Evolutionary conservation across 1,140 invertebrate genomes (phyloP), one percentile per base, ranked within the genome.

Genomic region (Dolichoris vasculosae): DNA sequence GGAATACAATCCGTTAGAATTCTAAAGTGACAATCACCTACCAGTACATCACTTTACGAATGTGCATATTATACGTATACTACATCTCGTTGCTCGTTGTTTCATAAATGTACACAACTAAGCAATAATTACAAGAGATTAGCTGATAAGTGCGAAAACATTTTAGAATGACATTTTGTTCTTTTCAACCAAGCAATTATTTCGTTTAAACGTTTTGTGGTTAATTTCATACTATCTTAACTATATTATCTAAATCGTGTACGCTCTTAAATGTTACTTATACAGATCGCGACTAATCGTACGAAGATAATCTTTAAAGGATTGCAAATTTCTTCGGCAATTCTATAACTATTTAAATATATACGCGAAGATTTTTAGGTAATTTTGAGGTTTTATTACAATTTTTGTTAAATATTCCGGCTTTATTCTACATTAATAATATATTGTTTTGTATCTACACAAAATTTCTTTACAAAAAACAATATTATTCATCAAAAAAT

Each of bases 1-100:
- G 84, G 79, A 85, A 85, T 85, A 85, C 71, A 75, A 55, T 81
- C 84, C 84, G 84, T 85, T 85, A 85, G 69, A 67, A 46, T 77
- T 81, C 75, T 85, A 76, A 51, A 85, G 79, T 82, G 84, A 82
- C 84, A 82, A 85, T 85, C 71, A 59, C 26, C 40, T 40, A 63
- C 26, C 55, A 32, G n/a, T 51, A 76, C 30, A 76, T 76, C 11
- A 76, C 11, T 51, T 20, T 43, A 4, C 43, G 43, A 51, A 32
- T 51, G 46, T 51, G 30, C 75, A 76, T 35, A 59, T 59, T 59
- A 26, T 26, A 26, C n/a, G 32, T 15, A 43, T 32, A 43, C 20
- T 51, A 51, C 3, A 51, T 17, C n/a, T 35, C 23, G n/a, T 76
- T 7, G 43, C 11, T 30, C 2, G 6, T 46, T 46, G 23, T 15